These are phyloP conservation scores for Serripes groenlandicus DNA, from an alignment of 2,888 invertebrate genomes.

Conservation along the genomic window DNA sequence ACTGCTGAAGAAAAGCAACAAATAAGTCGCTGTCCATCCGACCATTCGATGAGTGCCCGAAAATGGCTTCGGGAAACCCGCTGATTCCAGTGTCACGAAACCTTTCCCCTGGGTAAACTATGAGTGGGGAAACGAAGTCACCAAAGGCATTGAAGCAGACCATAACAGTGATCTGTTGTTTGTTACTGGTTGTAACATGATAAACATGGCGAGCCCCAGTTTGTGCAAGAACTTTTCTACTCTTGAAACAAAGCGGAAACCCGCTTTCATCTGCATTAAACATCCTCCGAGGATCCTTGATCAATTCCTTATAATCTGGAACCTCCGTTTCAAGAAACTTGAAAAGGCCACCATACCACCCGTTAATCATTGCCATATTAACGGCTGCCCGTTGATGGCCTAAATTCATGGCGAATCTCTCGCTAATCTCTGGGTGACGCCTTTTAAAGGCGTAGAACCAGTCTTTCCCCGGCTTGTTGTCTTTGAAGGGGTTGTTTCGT, in stretches of 20 bases:
- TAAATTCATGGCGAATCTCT: background rate
- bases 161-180: constrained; percentile 54
- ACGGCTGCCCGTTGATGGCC: constrained; percentile 32
- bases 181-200: constrained; percentile 17
- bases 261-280: constrained; percentile 38
- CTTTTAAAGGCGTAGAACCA: constrained; percentile 40
- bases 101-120: constrained; percentile 41
- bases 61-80: constrained; percentile 34
- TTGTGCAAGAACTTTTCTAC: constrained; percentile 20
- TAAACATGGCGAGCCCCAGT: constrained; percentile 26
- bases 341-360: constrained; percentile 27
- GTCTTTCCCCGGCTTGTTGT: constrained; percentile 38
- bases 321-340: constrained; percentile 25
- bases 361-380: constrained; percentile 18
- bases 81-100: constrained; percentile 34
- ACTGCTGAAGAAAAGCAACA: constrained; percentile 26
- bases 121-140: background rate
- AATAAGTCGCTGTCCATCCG: constrained; percentile 59
- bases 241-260: background rate
- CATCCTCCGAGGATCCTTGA: constrained; percentile 14
- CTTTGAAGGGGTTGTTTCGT: constrained; percentile 30
- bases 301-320: constrained; percentile 1
- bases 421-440: constrained; percentile 3
- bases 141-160: constrained; percentile 43
- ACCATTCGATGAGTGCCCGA: constrained; percentile 35